These are phyloP conservation scores for Cisticola juncidis DNA, from an alignment of 2,113 vertebrate genomes.

Conservation along the genomic window DNA sequence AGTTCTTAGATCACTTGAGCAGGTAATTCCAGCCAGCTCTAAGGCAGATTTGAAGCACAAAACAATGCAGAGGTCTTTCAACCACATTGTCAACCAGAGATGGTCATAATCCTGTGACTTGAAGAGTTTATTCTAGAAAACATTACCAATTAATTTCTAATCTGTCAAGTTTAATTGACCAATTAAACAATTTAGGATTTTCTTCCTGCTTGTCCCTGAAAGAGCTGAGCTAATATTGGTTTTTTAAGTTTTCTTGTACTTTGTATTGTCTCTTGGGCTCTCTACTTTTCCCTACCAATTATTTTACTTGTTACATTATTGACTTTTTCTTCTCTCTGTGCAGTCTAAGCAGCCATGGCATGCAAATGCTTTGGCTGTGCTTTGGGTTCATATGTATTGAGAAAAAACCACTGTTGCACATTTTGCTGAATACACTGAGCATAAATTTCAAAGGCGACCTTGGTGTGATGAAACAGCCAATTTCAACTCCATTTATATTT, in stretches of 20 bases:
- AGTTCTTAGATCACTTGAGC: not conserved
- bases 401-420: not conserved
- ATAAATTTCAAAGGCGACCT: conserved; percentile 36
- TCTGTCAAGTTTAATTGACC: not conserved
- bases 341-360: not conserved
- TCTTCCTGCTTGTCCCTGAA: not conserved
- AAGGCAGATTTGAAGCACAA: not conserved
- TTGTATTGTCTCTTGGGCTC: not conserved
- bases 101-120: not conserved
- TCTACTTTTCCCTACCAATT: not conserved
- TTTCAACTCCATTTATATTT: conserved; percentile 66
- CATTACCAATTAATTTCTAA: not conserved
- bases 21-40: not conserved
- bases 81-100: not conserved
- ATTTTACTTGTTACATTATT: not conserved
- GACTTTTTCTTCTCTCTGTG: not conserved
- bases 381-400: not conserved
- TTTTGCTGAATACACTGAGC: not conserved
- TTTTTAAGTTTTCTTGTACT: not conserved
- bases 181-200: not conserved
- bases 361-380: not conserved
- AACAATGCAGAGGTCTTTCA: not conserved
- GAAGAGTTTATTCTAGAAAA: not conserved
- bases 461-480: conserved; percentile 54
- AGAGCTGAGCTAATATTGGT: not conserved